A percentile compares a stretch with the other conserved stretches of the same genome.
Evolutionary conservation across 2,888 invertebrate genomes (phyloP).

Genomic region (Empis stercorea): DNA sequence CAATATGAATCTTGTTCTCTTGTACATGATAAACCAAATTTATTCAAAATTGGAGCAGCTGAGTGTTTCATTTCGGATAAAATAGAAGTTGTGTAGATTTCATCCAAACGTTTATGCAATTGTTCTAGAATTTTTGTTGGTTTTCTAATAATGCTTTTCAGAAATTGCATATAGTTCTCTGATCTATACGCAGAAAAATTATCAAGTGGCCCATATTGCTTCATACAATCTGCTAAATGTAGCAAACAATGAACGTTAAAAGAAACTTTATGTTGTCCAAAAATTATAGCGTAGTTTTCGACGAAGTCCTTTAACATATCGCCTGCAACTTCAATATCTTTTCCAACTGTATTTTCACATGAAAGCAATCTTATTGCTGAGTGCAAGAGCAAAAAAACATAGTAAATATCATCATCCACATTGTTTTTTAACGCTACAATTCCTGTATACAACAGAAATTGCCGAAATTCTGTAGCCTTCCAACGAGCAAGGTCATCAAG

Average conservation of each 20-base stretch:
- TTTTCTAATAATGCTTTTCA: not conserved
- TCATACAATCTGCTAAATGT: conserved; percentile 11
- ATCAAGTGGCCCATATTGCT: conserved; percentile 13
- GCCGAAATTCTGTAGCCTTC: no score
- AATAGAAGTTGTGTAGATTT: not conserved
- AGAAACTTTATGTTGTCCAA: not conserved
- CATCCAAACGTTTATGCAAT: not conserved
- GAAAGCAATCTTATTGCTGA: no score
- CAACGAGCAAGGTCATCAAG: not conserved
- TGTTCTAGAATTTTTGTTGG: not conserved
- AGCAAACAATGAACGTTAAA: conserved; percentile 7
- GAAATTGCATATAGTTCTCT: conserved; percentile 8
- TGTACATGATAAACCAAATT: not conserved
- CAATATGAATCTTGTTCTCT: no score
- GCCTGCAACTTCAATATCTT: not conserved
- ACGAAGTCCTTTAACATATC: not conserved
- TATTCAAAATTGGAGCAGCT: not conserved
- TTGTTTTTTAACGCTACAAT: no score
- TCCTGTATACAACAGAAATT: no score
- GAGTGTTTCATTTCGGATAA: not conserved
- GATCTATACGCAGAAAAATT: conserved; percentile 13
- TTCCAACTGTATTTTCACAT: not conserved
- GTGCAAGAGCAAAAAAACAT: no score
- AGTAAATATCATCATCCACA: no score
- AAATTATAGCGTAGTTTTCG: not conserved